Percentiles rank a stretch among this genome's conserved stretches.
phyloP scores from a whole-genome alignment of 1,140 invertebrate species.

The Homarus americanus region DNA sequence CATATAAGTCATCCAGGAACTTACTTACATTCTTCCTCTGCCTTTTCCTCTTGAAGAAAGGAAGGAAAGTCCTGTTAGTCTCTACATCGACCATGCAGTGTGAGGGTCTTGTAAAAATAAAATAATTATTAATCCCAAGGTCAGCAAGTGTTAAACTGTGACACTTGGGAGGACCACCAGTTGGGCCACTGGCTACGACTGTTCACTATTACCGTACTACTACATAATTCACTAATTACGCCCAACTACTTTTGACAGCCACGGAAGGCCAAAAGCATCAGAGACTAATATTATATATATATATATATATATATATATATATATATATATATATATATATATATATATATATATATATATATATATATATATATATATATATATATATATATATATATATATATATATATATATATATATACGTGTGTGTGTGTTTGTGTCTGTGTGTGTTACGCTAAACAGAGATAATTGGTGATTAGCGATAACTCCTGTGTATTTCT shows the following conservation, averaged over 20 bases:
- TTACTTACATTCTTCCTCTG: slow-evolving; percentile 41
- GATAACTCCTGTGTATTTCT: too few species aligned
- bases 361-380: too few species aligned
- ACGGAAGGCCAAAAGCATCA: not conserved
- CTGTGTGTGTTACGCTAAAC: too few species aligned
- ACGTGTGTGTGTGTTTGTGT: too few species aligned
- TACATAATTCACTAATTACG: not conserved
- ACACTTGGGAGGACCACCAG: not conserved
- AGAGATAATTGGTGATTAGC: too few species aligned
- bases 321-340: too few species aligned
- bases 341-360: too few species aligned
- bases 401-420: too few species aligned
- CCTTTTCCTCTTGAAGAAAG: slow-evolving; percentile 44
- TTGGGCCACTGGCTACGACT: not conserved
- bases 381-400: too few species aligned
- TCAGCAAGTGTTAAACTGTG: not conserved
- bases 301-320: too few species aligned
- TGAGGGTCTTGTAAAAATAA: slow-evolving; percentile 56
- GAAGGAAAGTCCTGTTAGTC: slow-evolving; percentile 52
- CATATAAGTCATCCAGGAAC: not conserved
- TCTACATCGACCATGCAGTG: slow-evolving; percentile 56
- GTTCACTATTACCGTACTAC: not conserved
- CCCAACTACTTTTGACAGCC: not conserved
- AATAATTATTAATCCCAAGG: slow-evolving; percentile 28
- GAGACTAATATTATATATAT: not conserved